Base-by-base conservation (phyloP, 2,113 vertebrate genomes). In the Gobius niger region DNA sequence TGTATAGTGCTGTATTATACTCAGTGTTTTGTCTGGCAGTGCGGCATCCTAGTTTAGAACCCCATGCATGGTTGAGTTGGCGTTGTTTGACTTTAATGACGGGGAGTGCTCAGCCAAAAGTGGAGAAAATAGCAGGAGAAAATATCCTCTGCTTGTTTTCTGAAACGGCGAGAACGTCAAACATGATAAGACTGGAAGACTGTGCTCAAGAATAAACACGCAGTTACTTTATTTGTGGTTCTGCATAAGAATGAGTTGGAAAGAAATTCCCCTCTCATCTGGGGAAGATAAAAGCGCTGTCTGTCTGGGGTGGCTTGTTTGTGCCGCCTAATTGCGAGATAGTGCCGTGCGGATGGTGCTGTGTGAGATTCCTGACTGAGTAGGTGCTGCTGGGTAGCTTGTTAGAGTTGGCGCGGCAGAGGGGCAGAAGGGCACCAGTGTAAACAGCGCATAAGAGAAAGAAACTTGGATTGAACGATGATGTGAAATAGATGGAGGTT, bases 381-480 rank as follows among this genome's bases (percentile, higher is more conserved):
- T 75, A 57, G 76, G 63, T 73, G 80, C 66, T n/a, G 81, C 59
- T 70, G 78, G 65, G 73, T 40, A 18, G 64, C 78, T 78, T 90
- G 82, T 88, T 88, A 57, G 66, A 63, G 51, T 85, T 87, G 88
- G 86, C 89, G 51, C 7, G 14, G 44, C 15, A 57, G 67, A 73
- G 52, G 63, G 73, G 74, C 60, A 24, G 68, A 41, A 44, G 41
- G 70, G 57, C 70, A 56, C 13, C 59, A 70, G 73, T 54, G 80
- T 66, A 77, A 90, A 84, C 16, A 65, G 12, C 12, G 51, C 63
- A 79, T 82, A 10, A 78, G 82, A 82, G 82, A 82, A 0, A 69
- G 65, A 70, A 61, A 60, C 52, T 60, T 85, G 75, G 82, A 74
- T 66, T 7, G 68, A 41, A 62, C 65, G 63, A 67, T 70, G 67